Evolutionary conservation across 1,140 invertebrate genomes (phyloP), one percentile per base, ranked within the genome.

Genomic region (Protaetia brevitarsis): DNA sequence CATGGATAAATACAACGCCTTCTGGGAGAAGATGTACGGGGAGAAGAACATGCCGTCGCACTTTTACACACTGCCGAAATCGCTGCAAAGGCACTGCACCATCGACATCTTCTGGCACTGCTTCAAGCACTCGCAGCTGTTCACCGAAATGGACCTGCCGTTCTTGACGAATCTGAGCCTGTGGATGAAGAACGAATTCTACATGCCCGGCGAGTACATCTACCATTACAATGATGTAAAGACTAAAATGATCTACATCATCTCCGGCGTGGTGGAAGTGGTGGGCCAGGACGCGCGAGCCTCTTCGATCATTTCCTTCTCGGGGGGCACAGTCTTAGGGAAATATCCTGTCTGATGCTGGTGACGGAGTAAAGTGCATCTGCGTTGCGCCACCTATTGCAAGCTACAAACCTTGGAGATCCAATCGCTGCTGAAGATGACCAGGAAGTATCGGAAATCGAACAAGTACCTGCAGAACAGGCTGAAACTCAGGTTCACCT

Each of bases 231-330:
- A 29, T 27, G 11, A 59, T 13, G 8, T 31, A 3, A 59, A 59
- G 13, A 29, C 23, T 10, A 59, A 59, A 28, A 28, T 59, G 29
- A 21, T 21, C 16, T 59, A 59, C n/a, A 59, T 59, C 11, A 28
- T 29, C 4, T 13, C 10, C 7, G 57, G 57, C 7, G 57, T 59
- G 28, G 57, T 59, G 0, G 27, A 81, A 69, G 67, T 81, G 41
- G 59, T 80, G 36, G 80, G 79, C 2, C 10, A 19, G 57, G 57
- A 66, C 13, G 79, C 81, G 66, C 79, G 80, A 63, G 79, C 79
- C 69, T 81, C 78, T 57, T 79, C 80, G 3, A 79, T 82, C 74
- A 80, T 81, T 68, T 82, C 80, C 8, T 81, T 82, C 68, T 70
- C 74, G 8, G 79, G 78, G 61, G 80, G 80, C 21, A 81, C 80